Evolutionary conservation across 64 coral and sea anemone species (phyloP), one percentile per base, ranked within the genome.

Genomic region (Actinia equina): DNA sequence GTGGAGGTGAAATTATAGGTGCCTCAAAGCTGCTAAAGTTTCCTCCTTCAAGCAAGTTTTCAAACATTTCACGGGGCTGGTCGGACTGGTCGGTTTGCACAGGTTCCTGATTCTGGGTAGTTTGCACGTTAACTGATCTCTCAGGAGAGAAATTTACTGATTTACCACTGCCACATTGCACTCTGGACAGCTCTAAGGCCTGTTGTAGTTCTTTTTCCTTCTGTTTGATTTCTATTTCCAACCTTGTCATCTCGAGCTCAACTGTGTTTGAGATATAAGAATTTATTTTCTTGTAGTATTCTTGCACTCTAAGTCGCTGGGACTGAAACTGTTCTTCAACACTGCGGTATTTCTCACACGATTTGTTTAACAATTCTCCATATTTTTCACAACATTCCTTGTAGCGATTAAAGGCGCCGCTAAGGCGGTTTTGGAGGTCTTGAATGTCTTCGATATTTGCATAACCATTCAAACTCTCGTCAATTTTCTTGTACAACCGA

Each of bases 121-220:
- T 71, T 71, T 71, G 65, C 65, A 71, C 65, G 65, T 71, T 71
- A 71, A 71, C 65, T 71, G 65, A 26, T 71, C 22, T 71, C 65
- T 71, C 65, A 10, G 20, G 65, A 71, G 65, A 71, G 65, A 71
- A 71, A 71, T 25, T 7, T n/a, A 71, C 65, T 71, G 65, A 71
- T 27, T 71, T 71, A 71, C 65, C 23, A 27, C 65, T 4, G 65
- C 65, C 23, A 71, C 22, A 22, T 5, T 71, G 22, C 12, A 71
- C 65, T 71, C 23, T 71, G 23, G 65, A 71, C 64, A 70, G 22
- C n/a, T 70, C 64, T 70, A 70, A 70, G 15, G 64, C 64, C 64
- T 70, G 64, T 26, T 70, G 64, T 4, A 70, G 64, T 26, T 70
- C 64, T 70, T 17, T 22, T 70, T 70, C 64, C 64, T 70, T 70